phyloP scores from a whole-genome alignment of 2,113 vertebrate species.

The Zapornia atra region DNA sequence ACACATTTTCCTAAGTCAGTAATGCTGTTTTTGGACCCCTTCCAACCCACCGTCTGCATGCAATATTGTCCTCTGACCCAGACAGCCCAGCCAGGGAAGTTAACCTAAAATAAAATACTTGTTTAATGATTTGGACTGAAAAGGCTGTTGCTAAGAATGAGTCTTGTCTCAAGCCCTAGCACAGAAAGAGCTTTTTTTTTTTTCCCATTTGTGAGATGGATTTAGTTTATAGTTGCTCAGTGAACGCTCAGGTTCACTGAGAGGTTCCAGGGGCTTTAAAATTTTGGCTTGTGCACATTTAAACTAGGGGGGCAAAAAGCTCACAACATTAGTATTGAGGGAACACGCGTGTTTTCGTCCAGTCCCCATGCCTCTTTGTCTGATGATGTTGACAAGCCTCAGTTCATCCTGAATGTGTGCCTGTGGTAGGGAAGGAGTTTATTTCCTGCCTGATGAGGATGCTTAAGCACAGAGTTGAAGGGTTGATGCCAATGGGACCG shows the following conservation, averaged over 20 bases:
- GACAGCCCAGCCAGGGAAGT: neutral
- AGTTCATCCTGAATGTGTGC: neutral
- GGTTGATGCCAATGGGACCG: neutral
- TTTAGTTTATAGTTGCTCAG: neutral
- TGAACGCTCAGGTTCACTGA: neutral
- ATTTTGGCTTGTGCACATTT: neutral
- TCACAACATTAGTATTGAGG: neutral
- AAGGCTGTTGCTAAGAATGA: neutral
- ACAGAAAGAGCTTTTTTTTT: neutral
- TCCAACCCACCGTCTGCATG: constrained; percentile 11
- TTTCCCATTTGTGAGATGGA: neutral
- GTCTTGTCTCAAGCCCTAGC: neutral
- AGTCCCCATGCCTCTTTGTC: neutral
- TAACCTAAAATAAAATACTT: neutral
- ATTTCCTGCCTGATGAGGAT: neutral
- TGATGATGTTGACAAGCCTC: neutral
- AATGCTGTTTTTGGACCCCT: neutral
- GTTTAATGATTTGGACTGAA: neutral
- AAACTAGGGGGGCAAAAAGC: neutral
- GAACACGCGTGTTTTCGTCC: neutral
- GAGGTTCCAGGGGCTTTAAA: neutral
- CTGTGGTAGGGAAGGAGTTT: neutral
- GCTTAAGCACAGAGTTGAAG: neutral
- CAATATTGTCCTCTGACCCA: neutral
- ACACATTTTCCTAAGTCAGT: constrained; percentile 1